Conservation (phyloP, 2,888 invertebrate genomes). For the Xanthorhoe designata region DNA sequence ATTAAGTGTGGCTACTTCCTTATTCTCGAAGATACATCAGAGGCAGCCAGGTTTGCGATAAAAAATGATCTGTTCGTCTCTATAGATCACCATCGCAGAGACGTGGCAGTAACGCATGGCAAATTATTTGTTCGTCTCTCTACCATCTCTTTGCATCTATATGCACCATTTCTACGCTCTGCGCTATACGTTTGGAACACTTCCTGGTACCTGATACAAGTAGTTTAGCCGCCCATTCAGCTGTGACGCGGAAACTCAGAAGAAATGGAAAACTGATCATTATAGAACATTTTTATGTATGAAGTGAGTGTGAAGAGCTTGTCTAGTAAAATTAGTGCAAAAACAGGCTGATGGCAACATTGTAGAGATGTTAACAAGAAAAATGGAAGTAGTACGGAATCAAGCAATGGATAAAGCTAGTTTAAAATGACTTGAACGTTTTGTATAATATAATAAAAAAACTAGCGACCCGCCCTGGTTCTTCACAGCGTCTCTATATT, state of each 20-base stretch:
- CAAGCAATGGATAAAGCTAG: neutral
- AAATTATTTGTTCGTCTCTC: neutral
- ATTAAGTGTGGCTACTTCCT: too few species aligned
- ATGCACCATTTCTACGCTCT: neutral
- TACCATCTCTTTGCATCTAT: neutral
- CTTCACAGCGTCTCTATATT: too few species aligned
- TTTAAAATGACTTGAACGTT: too few species aligned
- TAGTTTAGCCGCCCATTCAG: constrained; percentile 29
- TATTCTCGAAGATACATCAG: too few species aligned
- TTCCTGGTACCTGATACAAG: constrained; percentile 33
- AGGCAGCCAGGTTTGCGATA: too few species aligned
- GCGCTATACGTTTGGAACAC: constrained; percentile 17
- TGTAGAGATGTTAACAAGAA: neutral
- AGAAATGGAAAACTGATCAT: constrained; percentile 43
- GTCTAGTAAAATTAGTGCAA: constrained; percentile 22
- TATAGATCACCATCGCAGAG: too few species aligned
- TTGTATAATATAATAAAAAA: too few species aligned
- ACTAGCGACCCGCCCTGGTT: too few species aligned
- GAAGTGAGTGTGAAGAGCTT: constrained; percentile 27
- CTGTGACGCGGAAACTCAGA: constrained; percentile 39
- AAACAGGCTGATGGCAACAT: constrained; percentile 12
- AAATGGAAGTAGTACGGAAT: neutral
- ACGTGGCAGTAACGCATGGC: neutral
- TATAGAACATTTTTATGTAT: constrained; percentile 34
- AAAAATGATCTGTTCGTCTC: too few species aligned